Evolutionary conservation across 1,140 invertebrate species (phyloP), one percentile per base, ranked within the genome.

Genomic region (Calycopis cecrops): DNA sequence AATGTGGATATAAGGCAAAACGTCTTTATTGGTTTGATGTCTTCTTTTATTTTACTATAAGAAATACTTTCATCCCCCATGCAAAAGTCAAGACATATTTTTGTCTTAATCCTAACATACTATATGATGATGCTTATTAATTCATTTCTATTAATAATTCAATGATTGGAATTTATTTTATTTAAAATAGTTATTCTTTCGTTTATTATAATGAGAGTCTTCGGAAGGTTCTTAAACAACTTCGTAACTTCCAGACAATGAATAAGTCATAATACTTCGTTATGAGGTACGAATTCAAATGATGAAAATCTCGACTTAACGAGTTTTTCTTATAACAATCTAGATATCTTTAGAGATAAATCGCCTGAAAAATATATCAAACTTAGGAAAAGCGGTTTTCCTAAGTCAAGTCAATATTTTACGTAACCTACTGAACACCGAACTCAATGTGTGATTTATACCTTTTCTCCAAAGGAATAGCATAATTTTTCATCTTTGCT

Each of bases 191-290:
- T 68, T 72, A 79, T 73, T 65, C 68, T 72, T 64, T 80, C 74
- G 54, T 78, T 81, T 75, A 79, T 75, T 73, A 83, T 83, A 76
- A 76, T 48, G 64, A 57, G 62, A 63, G 62, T 59, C 59, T 69
- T 69, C 69, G 59, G 62, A 73, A 73, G 67, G 65, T 65, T 73
- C 67, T 56, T 60, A 57, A 69, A 28, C 21, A 28, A 71, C 69
- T 75, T 72, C 35, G 48, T 73, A 73, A 73, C 73, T 71, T 70
- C 69, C 62, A 72, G 66, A 75, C 62, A 61, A 84, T 84, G 80
- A 84, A 84, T 84, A 84, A 84, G 65, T 81, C 80, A 84, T 83
- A 71, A 44, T 67, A 59, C 68, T 73, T 81, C 78, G 76, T 83
- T 83, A 83, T 71, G 74, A 79, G 69, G 73, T 75, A 73, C 62